Percentiles rank a stretch among this genome's conserved stretches.
Evolutionary conservation across 2,797 vertebrate species (phyloP).

Genomic region (Leuciscus waleckii): DNA sequence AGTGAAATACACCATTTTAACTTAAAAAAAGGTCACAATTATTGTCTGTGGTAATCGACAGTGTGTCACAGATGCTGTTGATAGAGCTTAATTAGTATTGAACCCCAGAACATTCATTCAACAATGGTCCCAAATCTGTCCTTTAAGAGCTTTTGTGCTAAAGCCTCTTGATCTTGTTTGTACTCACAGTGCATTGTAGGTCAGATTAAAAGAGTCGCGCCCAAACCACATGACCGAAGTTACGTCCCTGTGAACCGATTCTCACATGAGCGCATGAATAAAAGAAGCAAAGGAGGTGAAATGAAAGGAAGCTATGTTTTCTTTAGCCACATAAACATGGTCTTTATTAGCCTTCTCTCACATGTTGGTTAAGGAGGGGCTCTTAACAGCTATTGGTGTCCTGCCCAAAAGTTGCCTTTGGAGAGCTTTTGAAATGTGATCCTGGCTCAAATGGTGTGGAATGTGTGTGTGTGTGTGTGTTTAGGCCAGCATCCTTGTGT

Average conservation of each 20-base stretch:
- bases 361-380: constrained; percentile 40
- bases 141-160: constrained; percentile 24
- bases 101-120: constrained; percentile 19
- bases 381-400: constrained; percentile 54
- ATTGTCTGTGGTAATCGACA: not conserved
- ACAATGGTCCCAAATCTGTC: constrained; percentile 25
- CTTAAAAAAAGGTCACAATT: not conserved
- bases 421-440: constrained; percentile 54
- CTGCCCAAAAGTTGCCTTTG: constrained; percentile 56
- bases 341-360: constrained; percentile 51
- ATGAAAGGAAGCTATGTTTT: constrained; percentile 54
- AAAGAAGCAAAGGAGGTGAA: constrained; percentile 19
- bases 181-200: not conserved
- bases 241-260: constrained; percentile 14
- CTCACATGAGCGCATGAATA: not conserved
- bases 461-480: constrained; percentile 30
- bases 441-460: constrained; percentile 37
- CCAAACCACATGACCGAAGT: constrained; percentile 8
- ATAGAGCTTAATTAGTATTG: not conserved
- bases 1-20: not conserved
- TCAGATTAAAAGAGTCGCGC: constrained; percentile 14
- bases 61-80: not conserved
- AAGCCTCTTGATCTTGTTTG: constrained; percentile 30
- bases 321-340: constrained; percentile 44
- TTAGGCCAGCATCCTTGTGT: constrained; percentile 26